Conservation (phyloP, 1,140 invertebrate species). For the Hycleus phaleratus region DNA sequence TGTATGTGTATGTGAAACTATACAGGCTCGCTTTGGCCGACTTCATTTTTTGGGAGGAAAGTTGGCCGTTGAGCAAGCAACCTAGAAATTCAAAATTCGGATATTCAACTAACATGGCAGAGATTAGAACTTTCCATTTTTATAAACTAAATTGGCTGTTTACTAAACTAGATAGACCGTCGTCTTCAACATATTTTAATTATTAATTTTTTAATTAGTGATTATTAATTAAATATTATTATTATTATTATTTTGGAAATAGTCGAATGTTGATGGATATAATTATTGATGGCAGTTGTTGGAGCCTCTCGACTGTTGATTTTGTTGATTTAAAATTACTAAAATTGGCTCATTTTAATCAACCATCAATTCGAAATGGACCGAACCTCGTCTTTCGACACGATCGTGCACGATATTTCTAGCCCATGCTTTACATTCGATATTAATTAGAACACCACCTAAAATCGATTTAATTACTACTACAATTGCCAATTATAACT, state of each 20-base stretch:
- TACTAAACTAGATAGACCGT: conserved; percentile 35
- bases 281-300: conserved; percentile 33
- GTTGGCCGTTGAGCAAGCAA: neutral
- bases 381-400: conserved; percentile 79
- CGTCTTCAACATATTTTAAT: conserved; percentile 12
- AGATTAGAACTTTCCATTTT: conserved; percentile 18
- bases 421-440: conserved; percentile 95
- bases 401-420: conserved; percentile 85
- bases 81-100: neutral
- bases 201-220: neutral
- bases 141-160: conserved; percentile 19
- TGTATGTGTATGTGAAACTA: no score
- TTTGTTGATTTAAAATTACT: neutral
- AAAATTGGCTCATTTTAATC: conserved; percentile 56
- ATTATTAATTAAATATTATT: no score
- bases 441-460: conserved; percentile 86
- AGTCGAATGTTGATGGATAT: neutral
- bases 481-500: no score
- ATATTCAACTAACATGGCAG: conserved; percentile 10
- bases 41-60: neutral
- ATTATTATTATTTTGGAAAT: neutral
- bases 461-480: conserved; percentile 10
- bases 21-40: no score
- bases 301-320: conserved; percentile 9
- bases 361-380: conserved; percentile 93